A percentile compares a stretch with the other conserved stretches of the same genome.
These are phyloP conservation scores for Pipistrellus kuhlii DNA, from an alignment of 2,797 vertebrate species.

Conservation along the genomic window DNA sequence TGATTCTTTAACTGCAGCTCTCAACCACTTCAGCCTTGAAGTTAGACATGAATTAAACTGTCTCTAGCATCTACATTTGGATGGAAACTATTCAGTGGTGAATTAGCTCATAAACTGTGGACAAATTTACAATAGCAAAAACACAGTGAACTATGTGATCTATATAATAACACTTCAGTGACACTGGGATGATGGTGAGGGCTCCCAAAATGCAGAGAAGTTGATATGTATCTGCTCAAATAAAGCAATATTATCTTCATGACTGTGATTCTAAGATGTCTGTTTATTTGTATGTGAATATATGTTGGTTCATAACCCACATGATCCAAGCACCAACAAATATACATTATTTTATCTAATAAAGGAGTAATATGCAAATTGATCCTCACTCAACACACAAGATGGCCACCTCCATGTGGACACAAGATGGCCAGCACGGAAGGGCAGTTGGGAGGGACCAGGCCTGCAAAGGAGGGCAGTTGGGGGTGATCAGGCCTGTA, in stretches of 20 bases:
- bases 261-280: slow-evolving; percentile 21
- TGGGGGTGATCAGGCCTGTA: no score
- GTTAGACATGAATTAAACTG: background rate
- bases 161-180: slow-evolving; percentile 10
- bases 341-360: background rate
- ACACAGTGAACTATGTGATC: background rate
- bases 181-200: background rate
- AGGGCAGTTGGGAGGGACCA: no score
- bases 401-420: no score
- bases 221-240: background rate
- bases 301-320: background rate
- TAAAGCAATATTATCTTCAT: slow-evolving; percentile 32
- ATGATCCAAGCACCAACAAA: background rate
- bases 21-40: slow-evolving; percentile 57
- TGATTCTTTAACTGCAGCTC: background rate
- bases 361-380: no score
- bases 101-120: slow-evolving; percentile 54
- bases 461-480: no score
- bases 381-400: no score
- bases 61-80: slow-evolving; percentile 5
- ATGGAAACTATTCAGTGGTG: slow-evolving; percentile 47
- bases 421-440: no score
- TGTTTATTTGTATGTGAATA: background rate
- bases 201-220: background rate
- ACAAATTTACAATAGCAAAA: slow-evolving; percentile 39